Base-by-base conservation (phyloP, 2,113 vertebrate species). In the Casuarius casuarius region DNA sequence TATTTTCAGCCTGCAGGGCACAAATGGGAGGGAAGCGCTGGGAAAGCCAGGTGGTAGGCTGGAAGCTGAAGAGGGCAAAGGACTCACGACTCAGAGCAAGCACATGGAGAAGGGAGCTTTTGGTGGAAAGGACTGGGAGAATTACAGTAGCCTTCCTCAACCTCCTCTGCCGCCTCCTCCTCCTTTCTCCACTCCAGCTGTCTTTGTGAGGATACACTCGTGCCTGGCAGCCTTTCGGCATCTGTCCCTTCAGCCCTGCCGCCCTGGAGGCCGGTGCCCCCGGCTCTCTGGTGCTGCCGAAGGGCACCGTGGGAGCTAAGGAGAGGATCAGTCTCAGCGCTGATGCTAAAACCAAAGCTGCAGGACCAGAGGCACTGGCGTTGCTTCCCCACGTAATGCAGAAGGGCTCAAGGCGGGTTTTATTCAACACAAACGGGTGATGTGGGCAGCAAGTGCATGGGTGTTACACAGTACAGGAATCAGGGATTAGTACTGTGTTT, bases 201-300 rank as follows among this genome's bases (percentile, higher is more conserved):
- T 33, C 33, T 67, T 23, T 63, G 51, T 19, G 51, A 78, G 52
- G 28, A 51, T 59, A 17, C 0, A 0, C 14, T 63, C 17, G 31
- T 20, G 56, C 56, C 18, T 48, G 46, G 46, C 18, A 48, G 18
- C 46, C 56, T 59, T 59, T 33, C 17, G 5, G 56, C 56, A 59
- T 59, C 80, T 42, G 23, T 29, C 15, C 16, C 13, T 46, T 68
- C 72, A 61, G 31, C 46, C 9, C 56, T 0, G 0, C 71, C 54
- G 51, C 15, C 49, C 59, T 46, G 48, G 58, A 52, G 28, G 35
- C 46, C 1, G 1, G 17, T 11, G 33, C 3, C n/a, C 59, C 19
- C 0, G 2, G 44, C 46, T 78, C 46, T 56, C 40, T 7, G 46
- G 10, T 54, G n/a, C 49, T 85, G 61, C 58, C 46, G 68, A 59